Conservation (phyloP, 2,797 vertebrate species). For the Ctenopoma multispine region DNA sequence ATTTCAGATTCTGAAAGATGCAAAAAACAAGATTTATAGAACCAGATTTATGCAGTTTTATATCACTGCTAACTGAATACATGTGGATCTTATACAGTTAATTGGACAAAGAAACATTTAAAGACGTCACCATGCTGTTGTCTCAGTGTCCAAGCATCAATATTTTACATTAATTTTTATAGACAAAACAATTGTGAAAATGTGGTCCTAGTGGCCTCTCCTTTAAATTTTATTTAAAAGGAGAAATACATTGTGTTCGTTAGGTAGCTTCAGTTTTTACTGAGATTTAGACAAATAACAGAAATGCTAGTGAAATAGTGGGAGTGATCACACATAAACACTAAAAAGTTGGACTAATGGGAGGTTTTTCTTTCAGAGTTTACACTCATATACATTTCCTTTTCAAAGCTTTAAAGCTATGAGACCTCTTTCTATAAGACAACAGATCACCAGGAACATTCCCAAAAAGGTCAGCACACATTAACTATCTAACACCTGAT, state of each 20-base stretch:
- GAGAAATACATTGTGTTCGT: not conserved
- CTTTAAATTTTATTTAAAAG: not conserved
- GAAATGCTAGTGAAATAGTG: not conserved
- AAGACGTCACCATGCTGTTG: too few species aligned
- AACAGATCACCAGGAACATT: slow-evolving; percentile 16
- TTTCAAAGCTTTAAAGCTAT: not conserved
- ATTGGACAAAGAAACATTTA: too few species aligned
- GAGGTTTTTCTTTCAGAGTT: not conserved
- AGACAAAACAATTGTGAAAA: too few species aligned
- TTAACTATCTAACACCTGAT: slow-evolving; percentile 3
- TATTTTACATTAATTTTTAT: too few species aligned
- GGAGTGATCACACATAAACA: not conserved
- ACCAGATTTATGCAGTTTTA: not conserved
- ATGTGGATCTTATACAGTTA: not conserved
- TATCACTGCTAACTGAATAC: not conserved
- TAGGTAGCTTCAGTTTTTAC: not conserved
- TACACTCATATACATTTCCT: not conserved
- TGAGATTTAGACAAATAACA: not conserved
- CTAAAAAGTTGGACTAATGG: not conserved
- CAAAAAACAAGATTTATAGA: not conserved
- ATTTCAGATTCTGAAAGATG: not conserved
- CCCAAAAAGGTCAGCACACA: slow-evolving; percentile 3
- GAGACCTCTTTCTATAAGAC: not conserved
- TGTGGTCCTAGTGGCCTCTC: too few species aligned
- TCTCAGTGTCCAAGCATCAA: too few species aligned